These are phyloP conservation scores for Seriola quinqueradiata DNA, from an alignment of 2,113 vertebrate species.

Conservation along the genomic window DNA sequence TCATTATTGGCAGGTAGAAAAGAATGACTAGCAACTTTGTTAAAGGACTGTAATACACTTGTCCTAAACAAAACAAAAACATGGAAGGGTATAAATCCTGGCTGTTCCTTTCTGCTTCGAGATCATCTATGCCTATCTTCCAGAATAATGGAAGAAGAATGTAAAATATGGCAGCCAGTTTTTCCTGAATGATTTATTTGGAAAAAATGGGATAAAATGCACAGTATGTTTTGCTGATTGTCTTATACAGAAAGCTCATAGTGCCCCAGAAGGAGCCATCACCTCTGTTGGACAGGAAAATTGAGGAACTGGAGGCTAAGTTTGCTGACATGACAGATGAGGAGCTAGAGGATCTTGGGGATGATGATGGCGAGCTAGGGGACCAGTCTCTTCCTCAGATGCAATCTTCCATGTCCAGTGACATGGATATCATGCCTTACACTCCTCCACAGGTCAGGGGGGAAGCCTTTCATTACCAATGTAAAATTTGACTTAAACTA, in stretches of 20 bases:
- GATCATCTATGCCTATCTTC: neutral
- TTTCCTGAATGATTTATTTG: neutral
- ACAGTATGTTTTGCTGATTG: slow-evolving; percentile 7
- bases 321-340: slow-evolving; percentile 98
- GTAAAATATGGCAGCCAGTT: neutral
- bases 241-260: slow-evolving; percentile 91
- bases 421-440: slow-evolving; percentile 95
- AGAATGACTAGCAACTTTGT: neutral
- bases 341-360: slow-evolving; percentile 95
- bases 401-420: slow-evolving; percentile 90
- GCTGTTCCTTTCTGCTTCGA: neutral
- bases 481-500: neutral
- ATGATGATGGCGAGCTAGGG: slow-evolving; percentile 94
- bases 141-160: neutral
- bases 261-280: slow-evolving; percentile 98
- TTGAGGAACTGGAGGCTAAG: slow-evolving; percentile 96
- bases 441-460: slow-evolving; percentile 92
- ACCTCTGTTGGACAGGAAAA: slow-evolving; percentile 96
- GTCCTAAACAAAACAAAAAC: neutral
- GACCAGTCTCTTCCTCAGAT: slow-evolving; percentile 90
- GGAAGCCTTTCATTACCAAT: neutral
- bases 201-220: neutral
- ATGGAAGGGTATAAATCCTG: neutral
- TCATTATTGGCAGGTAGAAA: neutral
- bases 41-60: neutral